These are phyloP conservation scores for Drosophila imparisetae DNA, from an alignment of 2,888 invertebrate species.

Conservation along the genomic window DNA sequence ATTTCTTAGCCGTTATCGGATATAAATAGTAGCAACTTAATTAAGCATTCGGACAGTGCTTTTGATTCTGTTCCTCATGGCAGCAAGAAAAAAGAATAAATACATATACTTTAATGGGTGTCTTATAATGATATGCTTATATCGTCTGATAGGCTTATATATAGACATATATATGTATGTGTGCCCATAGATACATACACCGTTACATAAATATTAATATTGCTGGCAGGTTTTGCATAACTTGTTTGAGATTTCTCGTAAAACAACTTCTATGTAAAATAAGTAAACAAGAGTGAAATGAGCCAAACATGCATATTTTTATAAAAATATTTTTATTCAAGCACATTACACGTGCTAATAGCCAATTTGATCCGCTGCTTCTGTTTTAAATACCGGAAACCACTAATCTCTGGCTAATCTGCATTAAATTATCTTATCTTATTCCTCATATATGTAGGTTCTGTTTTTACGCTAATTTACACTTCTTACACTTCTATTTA, in stretches of 20 bases:
- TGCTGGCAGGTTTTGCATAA: slow-evolving; percentile 37
- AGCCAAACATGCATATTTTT: slow-evolving; percentile 1
- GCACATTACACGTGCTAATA: neutral
- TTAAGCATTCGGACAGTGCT: slow-evolving; percentile 19
- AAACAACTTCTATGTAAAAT: slow-evolving; percentile 18
- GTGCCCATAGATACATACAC: neutral
- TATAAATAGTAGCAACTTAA: slow-evolving; percentile 25
- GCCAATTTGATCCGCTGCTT: neutral
- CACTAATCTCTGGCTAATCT: neutral
- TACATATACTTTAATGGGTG: slow-evolving; percentile 18
- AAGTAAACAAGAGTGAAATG: slow-evolving; percentile 6
- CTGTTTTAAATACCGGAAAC: neutral
- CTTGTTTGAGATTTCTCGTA: slow-evolving; percentile 45
- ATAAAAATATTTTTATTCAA: neutral
- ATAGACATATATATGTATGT: slow-evolving; percentile 1
- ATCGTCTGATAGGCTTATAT: slow-evolving; percentile 5
- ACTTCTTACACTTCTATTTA: neutral
- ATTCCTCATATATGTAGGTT: neutral
- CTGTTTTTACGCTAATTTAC: neutral
- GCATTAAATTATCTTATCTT: neutral
- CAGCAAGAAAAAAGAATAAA: slow-evolving; percentile 8
- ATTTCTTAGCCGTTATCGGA: slow-evolving; percentile 24
- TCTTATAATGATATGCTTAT: slow-evolving; percentile 38
- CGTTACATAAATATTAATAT: slow-evolving; percentile 3
- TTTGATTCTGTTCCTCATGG: slow-evolving; percentile 47